Conservation (phyloP, 64 coral and sea anemone species). For the Stylophora pistillata region DNA sequence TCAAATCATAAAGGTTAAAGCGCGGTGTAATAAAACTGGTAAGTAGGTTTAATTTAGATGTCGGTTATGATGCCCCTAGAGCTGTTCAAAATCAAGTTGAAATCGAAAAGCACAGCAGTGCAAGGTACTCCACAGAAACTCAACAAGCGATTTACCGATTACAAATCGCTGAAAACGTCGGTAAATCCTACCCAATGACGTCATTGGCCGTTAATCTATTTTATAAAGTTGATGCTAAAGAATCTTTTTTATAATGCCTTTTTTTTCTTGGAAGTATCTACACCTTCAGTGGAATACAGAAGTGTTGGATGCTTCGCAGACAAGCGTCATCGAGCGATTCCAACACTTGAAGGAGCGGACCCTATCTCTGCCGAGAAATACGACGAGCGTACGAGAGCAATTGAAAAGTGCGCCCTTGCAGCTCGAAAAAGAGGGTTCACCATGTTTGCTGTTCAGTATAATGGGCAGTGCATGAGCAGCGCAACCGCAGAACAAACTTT, state of each 20-base stretch:
- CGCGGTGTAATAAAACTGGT: background rate
- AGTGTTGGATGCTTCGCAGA: constrained; percentile 45
- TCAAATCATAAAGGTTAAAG: background rate
- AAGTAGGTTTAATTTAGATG: background rate
- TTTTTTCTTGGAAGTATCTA: no score
- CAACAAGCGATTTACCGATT: no score
- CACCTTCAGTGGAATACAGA: background rate
- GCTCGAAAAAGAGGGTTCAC: constrained; percentile 5
- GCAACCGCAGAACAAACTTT: constrained; percentile 12
- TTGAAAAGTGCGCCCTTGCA: constrained; percentile 53
- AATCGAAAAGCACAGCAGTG: no score
- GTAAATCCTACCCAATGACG: no score
- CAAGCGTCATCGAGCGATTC: constrained; percentile 33
- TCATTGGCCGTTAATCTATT: no score
- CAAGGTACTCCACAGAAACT: no score
- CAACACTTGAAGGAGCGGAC: constrained; percentile 29
- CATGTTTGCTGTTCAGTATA: constrained; percentile 56
- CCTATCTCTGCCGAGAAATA: constrained; percentile 23
- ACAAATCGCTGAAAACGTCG: no score
- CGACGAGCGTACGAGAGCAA: background rate
- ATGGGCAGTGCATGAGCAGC: constrained; percentile 34
- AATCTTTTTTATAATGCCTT: no score
- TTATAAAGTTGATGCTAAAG: no score
- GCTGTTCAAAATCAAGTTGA: no score
- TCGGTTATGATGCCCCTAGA: background rate